These are phyloP conservation scores for Sparus aurata DNA, from an alignment of 2,797 vertebrate species.

Conservation along the genomic window DNA sequence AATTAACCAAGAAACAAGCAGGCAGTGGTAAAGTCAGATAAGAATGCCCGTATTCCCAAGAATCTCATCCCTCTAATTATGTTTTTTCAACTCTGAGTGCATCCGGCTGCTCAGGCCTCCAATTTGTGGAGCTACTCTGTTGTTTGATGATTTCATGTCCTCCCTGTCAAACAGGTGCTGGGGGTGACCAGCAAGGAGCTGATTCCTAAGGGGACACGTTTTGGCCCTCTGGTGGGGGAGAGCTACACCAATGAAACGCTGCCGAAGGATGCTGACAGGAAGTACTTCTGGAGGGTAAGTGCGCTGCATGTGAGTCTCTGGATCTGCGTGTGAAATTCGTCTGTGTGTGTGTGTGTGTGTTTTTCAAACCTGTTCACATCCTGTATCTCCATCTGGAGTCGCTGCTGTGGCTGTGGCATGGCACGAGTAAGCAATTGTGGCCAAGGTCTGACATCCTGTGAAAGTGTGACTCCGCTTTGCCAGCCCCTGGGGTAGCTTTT, in stretches of 20 bases:
- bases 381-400: conserved; percentile 70
- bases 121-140: conserved; percentile 32
- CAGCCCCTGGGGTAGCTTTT: conserved; percentile 15
- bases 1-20: conserved; percentile 27
- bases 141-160: conserved; percentile 49
- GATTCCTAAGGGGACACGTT: conserved; percentile 94
- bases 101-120: conserved; percentile 28
- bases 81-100: conserved; percentile 31
- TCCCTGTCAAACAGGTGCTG: conserved; percentile 84
- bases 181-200: conserved; percentile 93
- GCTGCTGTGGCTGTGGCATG: conserved; percentile 25
- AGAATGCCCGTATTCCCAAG: conserved; percentile 21
- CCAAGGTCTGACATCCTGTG: conserved; percentile 70
- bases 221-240: conserved; percentile 93
- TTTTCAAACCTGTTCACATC: conserved; percentile 80
- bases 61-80: conserved; percentile 50
- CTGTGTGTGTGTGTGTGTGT: conserved; percentile 10
- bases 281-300: conserved; percentile 97
- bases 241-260: conserved; percentile 90
- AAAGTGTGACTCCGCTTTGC: conserved; percentile 31
- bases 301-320: conserved; percentile 7
- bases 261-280: conserved; percentile 91
- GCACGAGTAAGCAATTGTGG: conserved; percentile 69
- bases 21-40: conserved; percentile 14
- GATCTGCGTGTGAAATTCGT: conserved; percentile 35